Conservation (phyloP, 2,888 invertebrate species). For the Philonicus albiceps region DNA sequence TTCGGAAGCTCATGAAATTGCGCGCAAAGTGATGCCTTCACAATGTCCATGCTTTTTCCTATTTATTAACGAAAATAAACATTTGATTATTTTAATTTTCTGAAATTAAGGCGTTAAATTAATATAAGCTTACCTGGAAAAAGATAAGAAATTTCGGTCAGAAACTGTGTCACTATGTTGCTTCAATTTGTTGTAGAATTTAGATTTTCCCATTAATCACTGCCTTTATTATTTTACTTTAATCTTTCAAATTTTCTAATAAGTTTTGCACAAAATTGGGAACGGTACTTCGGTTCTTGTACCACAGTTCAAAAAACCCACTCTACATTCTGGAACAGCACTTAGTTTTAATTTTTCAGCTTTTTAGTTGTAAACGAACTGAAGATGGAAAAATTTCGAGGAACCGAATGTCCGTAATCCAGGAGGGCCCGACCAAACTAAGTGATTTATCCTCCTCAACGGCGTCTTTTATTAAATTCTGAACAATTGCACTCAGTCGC, state of each 20-base stretch:
- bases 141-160: neutral
- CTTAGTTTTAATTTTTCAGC: neutral
- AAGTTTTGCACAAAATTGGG: neutral
- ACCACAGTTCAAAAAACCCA: neutral
- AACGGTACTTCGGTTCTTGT: neutral
- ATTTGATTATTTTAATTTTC: neutral
- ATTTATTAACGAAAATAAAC: neutral
- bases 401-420: conserved; percentile 22
- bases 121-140: neutral
- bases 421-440: conserved; percentile 33
- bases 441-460: neutral
- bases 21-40: conserved; percentile 7
- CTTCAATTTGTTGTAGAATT: neutral
- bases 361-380: neutral
- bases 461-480: conserved; percentile 25
- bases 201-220: neutral
- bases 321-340: conserved; percentile 17
- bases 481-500: neutral
- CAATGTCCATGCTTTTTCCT: conserved; percentile 13
- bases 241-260: neutral
- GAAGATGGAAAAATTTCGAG: conserved; percentile 8
- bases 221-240: neutral
- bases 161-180: neutral
- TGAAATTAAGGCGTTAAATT: neutral
- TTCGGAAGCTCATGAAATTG: conserved; percentile 20